Percentiles rank a stretch among this genome's conserved stretches.
These are phyloP conservation scores for Lamproptera curius DNA, from an alignment of 2,888 invertebrate genomes.

Conservation along the genomic window DNA sequence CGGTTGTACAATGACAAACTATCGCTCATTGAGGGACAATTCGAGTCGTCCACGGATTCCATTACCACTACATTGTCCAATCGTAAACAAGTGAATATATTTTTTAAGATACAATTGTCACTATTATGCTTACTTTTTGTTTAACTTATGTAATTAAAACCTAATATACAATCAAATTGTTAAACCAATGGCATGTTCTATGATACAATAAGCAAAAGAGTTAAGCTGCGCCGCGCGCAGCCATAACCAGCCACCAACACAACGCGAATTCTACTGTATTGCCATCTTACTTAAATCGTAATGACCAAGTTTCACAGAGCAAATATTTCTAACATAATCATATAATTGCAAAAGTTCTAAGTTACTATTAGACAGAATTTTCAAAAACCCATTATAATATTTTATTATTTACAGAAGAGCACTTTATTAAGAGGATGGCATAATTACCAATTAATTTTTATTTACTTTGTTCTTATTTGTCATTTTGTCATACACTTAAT, in stretches of 20 bases:
- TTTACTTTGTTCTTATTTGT: too few species aligned
- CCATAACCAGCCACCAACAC: constrained; percentile 1
- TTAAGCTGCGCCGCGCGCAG: constrained; percentile 3
- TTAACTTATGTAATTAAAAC: background rate
- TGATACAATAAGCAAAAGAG: background rate
- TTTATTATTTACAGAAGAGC: too few species aligned
- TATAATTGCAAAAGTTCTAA: too few species aligned
- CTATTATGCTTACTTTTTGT: background rate
- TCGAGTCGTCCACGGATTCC: constrained; percentile 70
- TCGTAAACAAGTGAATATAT: constrained; percentile 6
- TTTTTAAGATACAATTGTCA: constrained; percentile 1
- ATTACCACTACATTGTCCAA: constrained; percentile 56
- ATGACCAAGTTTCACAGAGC: too few species aligned
- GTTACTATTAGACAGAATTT: too few species aligned
- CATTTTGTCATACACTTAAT: too few species aligned
- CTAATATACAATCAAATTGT: background rate
- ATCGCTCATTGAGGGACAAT: constrained; percentile 68
- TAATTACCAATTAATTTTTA: too few species aligned
- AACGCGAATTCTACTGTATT: background rate
- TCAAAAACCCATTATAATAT: too few species aligned
- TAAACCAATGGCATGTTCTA: background rate
- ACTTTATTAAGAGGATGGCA: too few species aligned
- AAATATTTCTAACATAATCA: too few species aligned
- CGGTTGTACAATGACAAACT: constrained; percentile 69
- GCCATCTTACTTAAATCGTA: too few species aligned